A percentile compares a stretch with the other conserved stretches of the same genome.
These are phyloP conservation scores for Anguilla pacifica DNA, from an alignment of 2,797 vertebrate species.

Conservation along the genomic window DNA sequence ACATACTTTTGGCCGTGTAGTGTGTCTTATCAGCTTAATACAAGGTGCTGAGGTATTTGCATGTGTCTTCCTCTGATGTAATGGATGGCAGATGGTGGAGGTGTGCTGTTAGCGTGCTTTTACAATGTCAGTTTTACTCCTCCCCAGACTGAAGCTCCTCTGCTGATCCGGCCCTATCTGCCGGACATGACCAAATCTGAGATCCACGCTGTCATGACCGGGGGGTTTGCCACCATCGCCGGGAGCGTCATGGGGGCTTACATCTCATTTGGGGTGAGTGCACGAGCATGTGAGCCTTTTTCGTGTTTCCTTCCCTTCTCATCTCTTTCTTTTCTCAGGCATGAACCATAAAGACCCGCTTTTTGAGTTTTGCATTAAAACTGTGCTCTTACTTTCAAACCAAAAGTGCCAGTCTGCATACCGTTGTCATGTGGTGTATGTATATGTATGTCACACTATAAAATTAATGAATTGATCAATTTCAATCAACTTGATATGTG, in stretches of 20 bases:
- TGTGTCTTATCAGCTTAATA: background rate
- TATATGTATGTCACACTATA: background rate
- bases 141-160: conserved; percentile 85
- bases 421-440: background rate
- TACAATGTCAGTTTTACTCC: background rate
- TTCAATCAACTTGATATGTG: background rate
- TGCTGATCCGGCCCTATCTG: conserved; percentile 90
- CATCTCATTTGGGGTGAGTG: conserved; percentile 91
- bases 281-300: background rate
- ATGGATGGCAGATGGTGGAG: background rate
- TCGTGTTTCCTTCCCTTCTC: background rate
- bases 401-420: background rate
- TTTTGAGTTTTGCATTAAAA: background rate
- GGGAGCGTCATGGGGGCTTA: conserved; percentile 96
- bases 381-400: background rate
- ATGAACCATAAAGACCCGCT: too few species aligned
- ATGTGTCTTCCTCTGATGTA: background rate
- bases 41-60: background rate
- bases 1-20: background rate
- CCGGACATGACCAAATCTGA: conserved; percentile 93
- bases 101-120: background rate
- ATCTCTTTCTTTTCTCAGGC: background rate
- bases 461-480: background rate
- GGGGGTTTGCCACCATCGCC: conserved; percentile 93
- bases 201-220: conserved; percentile 89